phyloP scores from a whole-genome alignment of 2,888 invertebrate genomes.

The Girardia tigrina region DNA sequence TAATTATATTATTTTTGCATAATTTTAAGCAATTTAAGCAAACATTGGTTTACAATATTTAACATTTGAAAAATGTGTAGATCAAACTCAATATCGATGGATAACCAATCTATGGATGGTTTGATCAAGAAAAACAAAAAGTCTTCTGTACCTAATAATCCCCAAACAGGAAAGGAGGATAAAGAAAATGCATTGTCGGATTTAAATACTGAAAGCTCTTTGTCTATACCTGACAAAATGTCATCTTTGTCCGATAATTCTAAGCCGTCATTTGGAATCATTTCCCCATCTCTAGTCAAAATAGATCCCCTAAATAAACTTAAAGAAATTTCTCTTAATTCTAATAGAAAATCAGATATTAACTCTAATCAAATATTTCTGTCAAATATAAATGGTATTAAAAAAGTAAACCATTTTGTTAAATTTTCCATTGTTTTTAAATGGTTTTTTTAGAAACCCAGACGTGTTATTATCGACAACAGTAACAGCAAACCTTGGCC shows the following conservation, averaged over 20 bases:
- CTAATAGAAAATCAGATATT: not conserved
- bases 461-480: not conserved
- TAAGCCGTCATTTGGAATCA: not conserved
- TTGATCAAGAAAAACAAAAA: not conserved
- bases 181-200: not conserved
- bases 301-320: not conserved
- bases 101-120: not conserved
- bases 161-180: not conserved
- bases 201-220: not conserved
- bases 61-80: not conserved
- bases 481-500: constrained; percentile 6
- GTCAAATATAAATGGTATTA: not conserved
- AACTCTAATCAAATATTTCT: not conserved
- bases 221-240: not conserved
- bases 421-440: not conserved
- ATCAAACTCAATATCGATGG: not conserved
- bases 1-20: too few relatives aligned
- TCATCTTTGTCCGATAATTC: not conserved
- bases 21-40: too few relatives aligned
- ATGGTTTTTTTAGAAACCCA: not conserved
- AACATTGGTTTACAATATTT: too few relatives aligned
- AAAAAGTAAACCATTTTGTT: not conserved
- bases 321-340: constrained; percentile 5
- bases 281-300: constrained; percentile 7
- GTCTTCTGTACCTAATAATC: too few relatives aligned